Conservation (phyloP, 2,797 vertebrate species). For the Schizopygopsis malacanthus region DNA sequence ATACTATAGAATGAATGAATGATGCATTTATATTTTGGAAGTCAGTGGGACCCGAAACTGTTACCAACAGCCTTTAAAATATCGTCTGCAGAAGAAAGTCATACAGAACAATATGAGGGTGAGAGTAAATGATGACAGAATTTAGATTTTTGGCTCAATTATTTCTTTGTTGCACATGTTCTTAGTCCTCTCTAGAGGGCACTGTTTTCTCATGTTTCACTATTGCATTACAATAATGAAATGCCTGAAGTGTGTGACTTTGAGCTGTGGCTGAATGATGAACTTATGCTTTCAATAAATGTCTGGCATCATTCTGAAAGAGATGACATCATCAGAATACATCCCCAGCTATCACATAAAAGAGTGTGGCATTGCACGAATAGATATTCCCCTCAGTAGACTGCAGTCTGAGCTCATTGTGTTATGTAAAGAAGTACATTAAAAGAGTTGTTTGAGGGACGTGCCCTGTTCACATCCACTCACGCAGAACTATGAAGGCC, state of each 20-base stretch:
- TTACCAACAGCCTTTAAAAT: background rate
- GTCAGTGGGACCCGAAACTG: background rate
- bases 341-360: background rate
- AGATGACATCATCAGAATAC: background rate
- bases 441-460: background rate
- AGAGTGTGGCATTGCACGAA: background rate
- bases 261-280: background rate
- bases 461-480: constrained; percentile 23
- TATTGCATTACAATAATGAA: background rate
- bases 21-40: background rate
- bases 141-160: background rate
- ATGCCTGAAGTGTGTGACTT: background rate
- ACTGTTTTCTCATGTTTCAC: background rate
- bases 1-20: background rate
- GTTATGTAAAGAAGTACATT: background rate
- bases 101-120: background rate
- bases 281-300: background rate
- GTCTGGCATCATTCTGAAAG: background rate
- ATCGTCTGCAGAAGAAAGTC: background rate
- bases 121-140: background rate
- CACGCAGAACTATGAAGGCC: constrained; percentile 2
- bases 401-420: background rate
- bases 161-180: background rate
- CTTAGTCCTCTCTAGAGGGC: constrained; percentile 6
- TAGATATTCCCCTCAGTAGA: background rate